phyloP scores from a whole-genome alignment of 1,140 invertebrate genomes.

The Penaeus indicus region DNA sequence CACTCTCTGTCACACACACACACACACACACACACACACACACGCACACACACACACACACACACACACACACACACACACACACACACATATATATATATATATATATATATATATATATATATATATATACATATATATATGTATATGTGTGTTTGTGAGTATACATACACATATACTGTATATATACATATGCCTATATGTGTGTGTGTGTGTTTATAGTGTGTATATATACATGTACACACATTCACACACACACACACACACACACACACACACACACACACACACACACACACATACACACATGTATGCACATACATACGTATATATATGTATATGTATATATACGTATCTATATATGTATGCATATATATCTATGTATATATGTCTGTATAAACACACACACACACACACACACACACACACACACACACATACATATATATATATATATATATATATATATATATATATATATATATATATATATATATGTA shows the following conservation, averaged over 20 bases:
- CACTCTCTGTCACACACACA: too few relatives aligned
- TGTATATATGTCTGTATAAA: slow-evolving; percentile 15
- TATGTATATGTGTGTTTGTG: background rate
- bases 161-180: background rate
- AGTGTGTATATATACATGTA: background rate
- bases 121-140: background rate
- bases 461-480: background rate
- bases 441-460: slow-evolving; percentile 2
- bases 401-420: slow-evolving; percentile 23
- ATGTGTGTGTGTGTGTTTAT: background rate
- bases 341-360: background rate
- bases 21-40: too few relatives aligned
- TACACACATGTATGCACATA: slow-evolving; percentile 12
- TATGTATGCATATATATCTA: background rate
- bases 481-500: too few relatives aligned
- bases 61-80: too few relatives aligned
- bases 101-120: background rate
- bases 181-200: background rate
- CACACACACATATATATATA: background rate
- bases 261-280: slow-evolving; percentile 24
- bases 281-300: slow-evolving; percentile 26
- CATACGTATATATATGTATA: slow-evolving; percentile 19
- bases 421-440: slow-evolving; percentile 29
- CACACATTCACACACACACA: background rate
- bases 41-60: too few relatives aligned